These are phyloP conservation scores for Hemitrygon akajei DNA, from an alignment of 2,797 vertebrate species.

Conservation along the genomic window DNA sequence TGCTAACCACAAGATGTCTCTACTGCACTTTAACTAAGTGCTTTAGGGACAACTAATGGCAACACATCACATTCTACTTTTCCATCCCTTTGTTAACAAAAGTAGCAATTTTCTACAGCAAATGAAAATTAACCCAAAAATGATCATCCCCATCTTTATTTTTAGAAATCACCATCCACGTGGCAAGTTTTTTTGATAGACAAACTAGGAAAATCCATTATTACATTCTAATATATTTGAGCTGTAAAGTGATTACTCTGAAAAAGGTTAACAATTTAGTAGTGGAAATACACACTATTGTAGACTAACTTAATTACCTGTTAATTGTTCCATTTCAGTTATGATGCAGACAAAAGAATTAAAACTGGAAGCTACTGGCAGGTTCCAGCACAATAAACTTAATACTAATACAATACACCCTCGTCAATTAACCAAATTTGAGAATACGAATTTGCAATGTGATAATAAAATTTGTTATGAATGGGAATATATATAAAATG, in stretches of 20 bases:
- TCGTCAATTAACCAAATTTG: neutral
- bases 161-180: constrained; percentile 8
- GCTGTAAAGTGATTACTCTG: neutral
- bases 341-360: neutral
- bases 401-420: neutral
- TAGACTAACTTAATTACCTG: neutral
- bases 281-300: neutral
- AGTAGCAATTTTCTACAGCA: neutral
- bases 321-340: neutral
- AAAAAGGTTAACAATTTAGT: neutral
- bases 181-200: neutral
- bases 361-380: neutral
- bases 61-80: neutral
- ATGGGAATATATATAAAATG: constrained; percentile 36
- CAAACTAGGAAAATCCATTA: neutral
- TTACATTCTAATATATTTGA: neutral
- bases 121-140: neutral
- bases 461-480: constrained; percentile 17
- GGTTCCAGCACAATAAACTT: neutral
- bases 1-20: constrained; percentile 26
- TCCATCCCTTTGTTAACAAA: neutral
- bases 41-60: constrained; percentile 21
- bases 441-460: constrained; percentile 12
- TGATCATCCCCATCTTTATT: neutral
- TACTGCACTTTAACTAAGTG: constrained; percentile 21